These are phyloP conservation scores for Rhaphigaster nebulosa DNA, from an alignment of 2,888 invertebrate genomes.

Conservation along the genomic window DNA sequence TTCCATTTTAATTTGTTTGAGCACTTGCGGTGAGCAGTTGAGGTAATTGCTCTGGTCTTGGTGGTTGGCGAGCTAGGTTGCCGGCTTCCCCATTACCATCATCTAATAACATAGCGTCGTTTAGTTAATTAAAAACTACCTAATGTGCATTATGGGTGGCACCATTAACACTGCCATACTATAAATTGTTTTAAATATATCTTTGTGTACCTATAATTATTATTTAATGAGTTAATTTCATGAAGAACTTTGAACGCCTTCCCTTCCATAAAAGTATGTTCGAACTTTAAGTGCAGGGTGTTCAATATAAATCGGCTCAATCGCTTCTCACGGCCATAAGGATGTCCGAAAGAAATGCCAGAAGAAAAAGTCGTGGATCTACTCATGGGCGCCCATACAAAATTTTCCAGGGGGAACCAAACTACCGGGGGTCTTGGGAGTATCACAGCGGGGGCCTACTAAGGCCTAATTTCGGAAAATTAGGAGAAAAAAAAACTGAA, in stretches of 20 bases:
- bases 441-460: too few relatives aligned
- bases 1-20: conserved; percentile 35
- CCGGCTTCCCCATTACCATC: background rate
- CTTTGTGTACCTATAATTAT: background rate
- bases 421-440: too few relatives aligned
- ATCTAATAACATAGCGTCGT: conserved; percentile 1
- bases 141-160: conserved; percentile 32
- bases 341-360: too few relatives aligned
- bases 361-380: too few relatives aligned
- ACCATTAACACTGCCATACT: conserved; percentile 1
- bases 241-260: background rate
- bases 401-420: too few relatives aligned
- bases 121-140: conserved; percentile 16
- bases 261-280: background rate
- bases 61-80: background rate
- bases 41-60: background rate
- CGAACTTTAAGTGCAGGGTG: too few relatives aligned
- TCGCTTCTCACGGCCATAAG: too few relatives aligned
- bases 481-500: too few relatives aligned
- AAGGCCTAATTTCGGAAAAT: too few relatives aligned
- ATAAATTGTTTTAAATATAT: conserved; percentile 29
- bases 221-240: conserved; percentile 16
- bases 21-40: background rate
- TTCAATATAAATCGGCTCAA: too few relatives aligned
- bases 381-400: too few relatives aligned